Evolutionary conservation across 2,797 vertebrate genomes (phyloP).

Genomic region (Mallotus villosus): DNA sequence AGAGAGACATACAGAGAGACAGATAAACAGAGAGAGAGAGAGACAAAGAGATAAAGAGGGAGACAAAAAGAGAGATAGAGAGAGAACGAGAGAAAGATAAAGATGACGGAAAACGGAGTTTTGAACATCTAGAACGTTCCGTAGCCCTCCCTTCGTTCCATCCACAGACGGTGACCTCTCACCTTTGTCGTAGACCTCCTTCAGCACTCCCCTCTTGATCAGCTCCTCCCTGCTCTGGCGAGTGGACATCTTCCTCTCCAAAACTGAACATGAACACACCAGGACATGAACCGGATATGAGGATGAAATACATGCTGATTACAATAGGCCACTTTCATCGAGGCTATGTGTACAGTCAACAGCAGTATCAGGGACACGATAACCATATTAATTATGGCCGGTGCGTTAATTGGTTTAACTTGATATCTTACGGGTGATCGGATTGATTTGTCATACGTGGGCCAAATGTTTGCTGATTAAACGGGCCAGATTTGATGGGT

Average conservation of each 20-base stretch:
- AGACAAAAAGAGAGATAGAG: background rate
- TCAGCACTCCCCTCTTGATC: slow-evolving; percentile 95
- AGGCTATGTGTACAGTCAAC: no score
- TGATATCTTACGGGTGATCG: background rate
- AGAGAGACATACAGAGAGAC: no score
- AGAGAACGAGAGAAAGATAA: background rate
- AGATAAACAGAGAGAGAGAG: slow-evolving; percentile 9
- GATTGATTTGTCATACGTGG: background rate
- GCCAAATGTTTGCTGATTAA: background rate
- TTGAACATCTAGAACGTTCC: background rate
- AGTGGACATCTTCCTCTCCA: slow-evolving; percentile 98
- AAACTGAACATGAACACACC: slow-evolving; percentile 69
- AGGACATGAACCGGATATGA: slow-evolving; percentile 1
- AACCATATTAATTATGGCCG: no score
- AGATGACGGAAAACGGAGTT: background rate
- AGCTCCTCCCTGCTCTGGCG: slow-evolving; percentile 97
- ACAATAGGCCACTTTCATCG: no score
- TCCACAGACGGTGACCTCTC: slow-evolving; percentile 25
- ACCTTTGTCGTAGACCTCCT: slow-evolving; percentile 93
- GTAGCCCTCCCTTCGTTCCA: background rate
- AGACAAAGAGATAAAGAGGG: background rate
- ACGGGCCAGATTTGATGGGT: background rate
- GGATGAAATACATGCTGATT: background rate
- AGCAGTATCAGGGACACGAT: no score
- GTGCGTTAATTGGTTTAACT: background rate